These are phyloP conservation scores for Pseudochromis fuscus DNA, from an alignment of 2,797 vertebrate species.

Conservation along the genomic window DNA sequence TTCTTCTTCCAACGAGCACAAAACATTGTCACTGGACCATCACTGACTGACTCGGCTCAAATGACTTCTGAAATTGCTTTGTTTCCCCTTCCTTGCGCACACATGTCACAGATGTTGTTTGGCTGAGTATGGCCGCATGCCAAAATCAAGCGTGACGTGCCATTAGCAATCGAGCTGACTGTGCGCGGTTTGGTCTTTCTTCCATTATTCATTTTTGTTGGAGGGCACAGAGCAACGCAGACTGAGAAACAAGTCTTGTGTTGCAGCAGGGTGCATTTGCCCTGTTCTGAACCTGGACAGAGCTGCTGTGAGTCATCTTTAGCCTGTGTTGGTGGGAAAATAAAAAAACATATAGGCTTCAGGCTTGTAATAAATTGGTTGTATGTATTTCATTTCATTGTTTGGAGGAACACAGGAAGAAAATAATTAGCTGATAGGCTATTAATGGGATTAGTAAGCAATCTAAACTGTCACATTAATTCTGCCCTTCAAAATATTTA, in stretches of 20 bases:
- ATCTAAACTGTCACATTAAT: conserved; percentile 33
- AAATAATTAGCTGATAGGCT: conserved; percentile 13
- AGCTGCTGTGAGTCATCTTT: conserved; percentile 47
- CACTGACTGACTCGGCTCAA: conserved; percentile 78
- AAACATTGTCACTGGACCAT: conserved; percentile 75
- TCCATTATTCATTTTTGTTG: conserved; percentile 63
- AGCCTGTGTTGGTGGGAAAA: conserved; percentile 10
- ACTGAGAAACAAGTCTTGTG: conserved; percentile 35
- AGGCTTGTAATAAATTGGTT: conserved; percentile 1
- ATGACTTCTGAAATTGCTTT: conserved; percentile 80
- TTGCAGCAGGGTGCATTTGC: conserved; percentile 26
- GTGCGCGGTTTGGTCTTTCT: conserved; percentile 57
- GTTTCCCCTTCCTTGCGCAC: conserved; percentile 71
- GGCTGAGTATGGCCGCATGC: conserved; percentile 58
- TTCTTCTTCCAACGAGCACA: conserved; percentile 37
- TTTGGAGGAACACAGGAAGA: background rate
- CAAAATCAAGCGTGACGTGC: conserved; percentile 70
- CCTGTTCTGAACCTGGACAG: conserved; percentile 33
- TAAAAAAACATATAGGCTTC: conserved; percentile 29
- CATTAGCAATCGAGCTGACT: conserved; percentile 79
- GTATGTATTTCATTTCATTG: conserved; percentile 4
- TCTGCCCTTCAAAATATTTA: conserved; percentile 21
- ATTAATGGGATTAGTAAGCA: conserved; percentile 26
- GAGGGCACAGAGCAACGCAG: conserved; percentile 29
- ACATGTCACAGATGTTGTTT: conserved; percentile 80